Evolutionary conservation across 2,888 invertebrate genomes (phyloP), one percentile per base, ranked within the genome.

Genomic region (Pherbina coryleti): DNA sequence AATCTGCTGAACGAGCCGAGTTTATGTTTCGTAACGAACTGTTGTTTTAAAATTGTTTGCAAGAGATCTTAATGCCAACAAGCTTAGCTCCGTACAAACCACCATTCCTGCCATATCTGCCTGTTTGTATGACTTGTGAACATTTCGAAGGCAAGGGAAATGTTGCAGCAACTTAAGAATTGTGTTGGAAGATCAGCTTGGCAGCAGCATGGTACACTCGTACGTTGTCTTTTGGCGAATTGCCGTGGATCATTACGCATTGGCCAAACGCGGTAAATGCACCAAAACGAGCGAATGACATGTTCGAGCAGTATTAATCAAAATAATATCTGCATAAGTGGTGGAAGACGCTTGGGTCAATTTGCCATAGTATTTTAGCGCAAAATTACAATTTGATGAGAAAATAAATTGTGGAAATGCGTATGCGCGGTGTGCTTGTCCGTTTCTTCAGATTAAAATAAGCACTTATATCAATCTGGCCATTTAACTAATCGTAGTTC

Each of bases 351-450:
- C 82, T 82, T 82, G 82, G 80, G 79, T 28, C 74, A 81, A 72
- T 74, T 73, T 73, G 64, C 25, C 53, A 49, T 25, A 62, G 31
- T 77, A 80, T 82, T 82, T 81, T 79, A 83, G 83, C 81, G 83
- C 85, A 81, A 84, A 85, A 89, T 89, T 87, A 86, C 89, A 87
- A 88, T 89, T 88, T 88, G 88, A 88, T 88, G 89, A 85, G 88
- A 85, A 88, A 88, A 89, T 88, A 88, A 88, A 88, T 88, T 88
- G 88, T 88, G 79, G 77, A 75, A 69, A 75, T 71, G 53, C 66
- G 57, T 60, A 44, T 44, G 44, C 44, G 44, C 44, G 44, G 44
- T 44, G 14, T 44, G 44, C 44, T 44, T 44, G 44, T 11, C 44
- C 44, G 44, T 44, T 44, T 44, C 44, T 44, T 11, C 44, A 44